These are phyloP conservation scores for Scelioninae gen. 2 DNA, from an alignment of 2,888 invertebrate species.

Conservation along the genomic window DNA sequence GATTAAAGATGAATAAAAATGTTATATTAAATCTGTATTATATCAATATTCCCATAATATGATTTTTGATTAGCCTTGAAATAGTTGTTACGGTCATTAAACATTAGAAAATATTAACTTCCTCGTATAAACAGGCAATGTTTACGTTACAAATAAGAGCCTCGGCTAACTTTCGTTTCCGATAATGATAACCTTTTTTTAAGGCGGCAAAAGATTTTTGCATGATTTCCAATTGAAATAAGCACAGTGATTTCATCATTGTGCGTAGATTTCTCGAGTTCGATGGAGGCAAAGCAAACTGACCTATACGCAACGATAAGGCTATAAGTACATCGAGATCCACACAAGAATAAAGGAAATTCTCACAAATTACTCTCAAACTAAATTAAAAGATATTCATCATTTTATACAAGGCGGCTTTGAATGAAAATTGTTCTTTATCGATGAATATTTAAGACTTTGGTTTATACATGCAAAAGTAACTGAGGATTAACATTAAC, in stretches of 20 bases:
- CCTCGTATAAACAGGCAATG: constrained; percentile 4
- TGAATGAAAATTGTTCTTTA: constrained; percentile 52
- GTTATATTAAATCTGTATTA: too few relatives aligned
- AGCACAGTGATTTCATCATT: constrained; percentile 13
- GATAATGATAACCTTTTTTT: not conserved
- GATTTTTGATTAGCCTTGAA: constrained; percentile 36
- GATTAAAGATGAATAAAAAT: too few relatives aligned
- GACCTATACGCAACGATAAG: constrained; percentile 18
- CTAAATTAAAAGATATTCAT: constrained; percentile 58
- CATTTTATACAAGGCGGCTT: constrained; percentile 31
- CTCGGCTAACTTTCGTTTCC: constrained; percentile 17
- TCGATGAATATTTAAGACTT: constrained; percentile 38
- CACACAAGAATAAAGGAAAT: constrained; percentile 42
- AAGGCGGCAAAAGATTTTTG: not conserved
- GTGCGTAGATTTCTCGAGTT: not conserved
- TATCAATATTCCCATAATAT: too few relatives aligned
- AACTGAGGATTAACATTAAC: constrained; percentile 51
- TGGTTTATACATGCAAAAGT: constrained; percentile 43
- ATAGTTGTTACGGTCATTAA: constrained; percentile 50
- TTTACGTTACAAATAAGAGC: not conserved
- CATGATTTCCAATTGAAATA: constrained; percentile 6
- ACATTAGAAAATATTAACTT: constrained; percentile 21
- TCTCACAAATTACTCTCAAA: constrained; percentile 51
- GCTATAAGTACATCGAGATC: constrained; percentile 9
- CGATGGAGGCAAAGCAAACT: constrained; percentile 22